Conservation (phyloP, 1,140 invertebrate genomes). For the Drosophila auraria region DNA sequence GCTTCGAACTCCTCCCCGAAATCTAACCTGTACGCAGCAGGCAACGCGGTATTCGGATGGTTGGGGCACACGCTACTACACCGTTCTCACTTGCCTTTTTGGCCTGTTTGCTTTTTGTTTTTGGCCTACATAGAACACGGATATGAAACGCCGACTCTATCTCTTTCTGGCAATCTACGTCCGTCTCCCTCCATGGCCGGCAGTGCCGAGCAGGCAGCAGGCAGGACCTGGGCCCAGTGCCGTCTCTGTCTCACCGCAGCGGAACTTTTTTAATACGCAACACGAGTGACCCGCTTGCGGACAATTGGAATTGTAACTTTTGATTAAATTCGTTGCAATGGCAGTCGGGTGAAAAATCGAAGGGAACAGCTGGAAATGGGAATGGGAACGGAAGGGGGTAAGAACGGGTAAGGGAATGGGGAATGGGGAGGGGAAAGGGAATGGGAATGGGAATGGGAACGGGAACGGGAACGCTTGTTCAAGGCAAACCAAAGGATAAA, state of each 20-base stretch:
- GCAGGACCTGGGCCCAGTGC: not conserved
- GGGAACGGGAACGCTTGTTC: constrained; percentile 32
- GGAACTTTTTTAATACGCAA: constrained; percentile 82
- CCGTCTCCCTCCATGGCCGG: not conserved
- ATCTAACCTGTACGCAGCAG: not conserved
- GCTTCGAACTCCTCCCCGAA: not conserved
- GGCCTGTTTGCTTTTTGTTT: constrained; percentile 40
- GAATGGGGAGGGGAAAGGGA: constrained; percentile 7
- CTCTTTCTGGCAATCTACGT: constrained; percentile 18
- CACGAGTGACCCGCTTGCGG: constrained; percentile 82
- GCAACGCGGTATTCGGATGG: not conserved
- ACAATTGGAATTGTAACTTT: constrained; percentile 83
- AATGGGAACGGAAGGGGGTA: not conserved
- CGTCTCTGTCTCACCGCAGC: constrained; percentile 53
- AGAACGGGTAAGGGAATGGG: constrained; percentile 14
- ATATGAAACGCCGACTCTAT: constrained; percentile 43
- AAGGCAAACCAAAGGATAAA: constrained; percentile 66
- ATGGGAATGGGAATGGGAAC: not conserved
- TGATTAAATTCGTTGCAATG: constrained; percentile 82
- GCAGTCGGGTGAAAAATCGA: constrained; percentile 72
- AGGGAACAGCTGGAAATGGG: constrained; percentile 23
- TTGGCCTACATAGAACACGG: constrained; percentile 55
- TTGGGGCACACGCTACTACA: not conserved
- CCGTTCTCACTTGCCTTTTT: constrained; percentile 17
- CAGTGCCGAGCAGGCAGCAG: too few species aligned